These are phyloP conservation scores for Aratinga solstitialis DNA, from an alignment of 2,797 vertebrate genomes.

Conservation along the genomic window DNA sequence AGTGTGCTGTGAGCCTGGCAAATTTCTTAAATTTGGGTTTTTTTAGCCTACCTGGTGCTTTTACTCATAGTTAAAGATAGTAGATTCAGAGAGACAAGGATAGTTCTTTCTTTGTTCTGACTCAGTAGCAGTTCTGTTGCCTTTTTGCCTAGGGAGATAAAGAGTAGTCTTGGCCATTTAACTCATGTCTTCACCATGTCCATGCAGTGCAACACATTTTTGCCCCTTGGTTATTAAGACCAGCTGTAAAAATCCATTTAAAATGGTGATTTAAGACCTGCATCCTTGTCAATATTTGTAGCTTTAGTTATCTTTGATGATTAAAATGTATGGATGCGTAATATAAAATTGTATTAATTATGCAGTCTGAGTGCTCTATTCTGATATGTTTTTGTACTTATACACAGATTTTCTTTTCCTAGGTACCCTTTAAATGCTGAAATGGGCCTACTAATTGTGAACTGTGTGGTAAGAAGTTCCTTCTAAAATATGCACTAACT, in stretches of 20 bases:
- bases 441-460: constrained; percentile 19
- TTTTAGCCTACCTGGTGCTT: background rate
- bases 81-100: background rate
- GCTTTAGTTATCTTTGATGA: background rate
- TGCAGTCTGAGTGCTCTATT: constrained; percentile 40
- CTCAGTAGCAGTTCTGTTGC: background rate
- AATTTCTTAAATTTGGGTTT: background rate
- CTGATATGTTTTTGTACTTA: constrained; percentile 35
- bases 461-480: background rate
- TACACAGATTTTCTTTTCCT: constrained; percentile 35
- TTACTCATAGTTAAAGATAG: background rate
- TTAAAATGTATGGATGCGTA: constrained; percentile 17
- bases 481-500: background rate
- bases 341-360: constrained; percentile 44
- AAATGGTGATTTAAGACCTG: constrained; percentile 33
- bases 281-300: constrained; percentile 41
- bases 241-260: constrained; percentile 42
- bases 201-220: background rate
- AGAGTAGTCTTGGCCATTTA: background rate
- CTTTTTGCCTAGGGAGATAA: background rate
- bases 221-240: constrained; percentile 13
- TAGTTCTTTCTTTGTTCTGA: background rate
- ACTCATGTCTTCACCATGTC: background rate
- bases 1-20: background rate
- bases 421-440: constrained; percentile 43